Evolutionary conservation across 2,888 invertebrate species (phyloP).

Genomic region (Folsomia manolachei): DNA sequence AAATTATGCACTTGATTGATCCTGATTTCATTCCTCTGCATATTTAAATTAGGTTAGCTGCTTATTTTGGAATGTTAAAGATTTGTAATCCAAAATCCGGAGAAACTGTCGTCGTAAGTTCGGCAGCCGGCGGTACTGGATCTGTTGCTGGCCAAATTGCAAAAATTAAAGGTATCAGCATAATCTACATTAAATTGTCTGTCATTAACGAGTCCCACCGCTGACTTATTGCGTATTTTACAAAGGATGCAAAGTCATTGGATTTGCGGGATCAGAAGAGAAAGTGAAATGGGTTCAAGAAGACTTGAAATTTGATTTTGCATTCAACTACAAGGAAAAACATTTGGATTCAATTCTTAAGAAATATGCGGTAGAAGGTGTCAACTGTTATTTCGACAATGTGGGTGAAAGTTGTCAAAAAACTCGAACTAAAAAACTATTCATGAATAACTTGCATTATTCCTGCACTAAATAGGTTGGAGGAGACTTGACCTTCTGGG

Average conservation of each 20-base stretch:
- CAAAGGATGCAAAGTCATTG: slow-evolving; percentile 66
- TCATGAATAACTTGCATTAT: no score
- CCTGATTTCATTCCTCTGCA: neutral
- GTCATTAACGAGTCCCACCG: no score
- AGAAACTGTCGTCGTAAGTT: slow-evolving; percentile 71
- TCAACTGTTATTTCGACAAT: slow-evolving; percentile 76
- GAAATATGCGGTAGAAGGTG: slow-evolving; percentile 65
- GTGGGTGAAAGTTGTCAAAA: no score
- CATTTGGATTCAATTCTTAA: slow-evolving; percentile 60
- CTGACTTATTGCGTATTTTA: no score
- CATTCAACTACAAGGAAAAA: slow-evolving; percentile 69
- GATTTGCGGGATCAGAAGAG: slow-evolving; percentile 67
- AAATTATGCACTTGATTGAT: no score
- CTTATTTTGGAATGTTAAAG: slow-evolving; percentile 71
- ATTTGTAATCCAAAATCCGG: slow-evolving; percentile 68
- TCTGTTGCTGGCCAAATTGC: slow-evolving; percentile 66
- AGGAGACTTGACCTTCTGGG: slow-evolving; percentile 62
- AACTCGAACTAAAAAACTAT: no score
- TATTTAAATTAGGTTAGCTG: slow-evolving; percentile 59
- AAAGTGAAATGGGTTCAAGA: slow-evolving; percentile 68
- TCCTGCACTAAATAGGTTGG: slow-evolving; percentile 60
- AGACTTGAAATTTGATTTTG: slow-evolving; percentile 65
- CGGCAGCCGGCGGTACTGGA: slow-evolving; percentile 64
- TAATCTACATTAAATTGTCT: no score
- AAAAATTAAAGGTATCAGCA: slow-evolving; percentile 66